These are phyloP conservation scores for Melanotaenia maccullochi DNA, from an alignment of 2,797 vertebrate genomes.

Conservation along the genomic window DNA sequence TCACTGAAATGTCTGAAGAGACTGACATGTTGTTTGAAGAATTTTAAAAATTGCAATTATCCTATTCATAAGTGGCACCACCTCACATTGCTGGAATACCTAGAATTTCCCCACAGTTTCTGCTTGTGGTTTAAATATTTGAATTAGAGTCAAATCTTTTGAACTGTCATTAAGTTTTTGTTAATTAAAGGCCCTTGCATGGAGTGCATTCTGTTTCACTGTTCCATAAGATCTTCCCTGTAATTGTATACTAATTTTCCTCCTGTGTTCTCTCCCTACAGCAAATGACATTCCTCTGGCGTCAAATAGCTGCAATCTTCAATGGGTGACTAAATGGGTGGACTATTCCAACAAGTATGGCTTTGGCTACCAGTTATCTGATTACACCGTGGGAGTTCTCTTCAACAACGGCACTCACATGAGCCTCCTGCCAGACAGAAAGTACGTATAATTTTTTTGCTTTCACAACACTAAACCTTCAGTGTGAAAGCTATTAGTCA, in stretches of 20 bases:
- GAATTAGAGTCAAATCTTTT: neutral
- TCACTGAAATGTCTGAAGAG: conserved; percentile 13
- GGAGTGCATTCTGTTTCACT: neutral
- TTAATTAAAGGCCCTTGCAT: neutral
- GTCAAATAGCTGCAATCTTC: conserved; percentile 87
- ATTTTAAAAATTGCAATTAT: neutral
- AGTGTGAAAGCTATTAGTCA: conserved; percentile 38
- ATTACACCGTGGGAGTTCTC: conserved; percentile 96
- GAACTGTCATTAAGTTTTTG: neutral
- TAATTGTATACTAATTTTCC: conserved; percentile 36
- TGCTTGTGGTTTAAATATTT: neutral
- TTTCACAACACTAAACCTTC: conserved; percentile 35
- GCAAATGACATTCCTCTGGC: conserved; percentile 89
- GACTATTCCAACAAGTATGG: conserved; percentile 99
- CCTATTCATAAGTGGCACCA: neutral
- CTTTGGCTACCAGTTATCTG: conserved; percentile 98
- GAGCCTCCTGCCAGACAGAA: conserved; percentile 97
- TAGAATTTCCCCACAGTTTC: neutral
- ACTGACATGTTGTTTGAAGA: neutral
- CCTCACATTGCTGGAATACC: neutral
- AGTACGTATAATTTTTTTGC: conserved; percentile 82
- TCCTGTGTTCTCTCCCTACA: conserved; percentile 52
- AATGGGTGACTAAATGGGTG: conserved; percentile 99
- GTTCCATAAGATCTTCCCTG: conserved; percentile 5
- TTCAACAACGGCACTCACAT: conserved; percentile 99